phyloP scores from a whole-genome alignment of 2,888 invertebrate genomes.

The Mayetiola destructor region DNA sequence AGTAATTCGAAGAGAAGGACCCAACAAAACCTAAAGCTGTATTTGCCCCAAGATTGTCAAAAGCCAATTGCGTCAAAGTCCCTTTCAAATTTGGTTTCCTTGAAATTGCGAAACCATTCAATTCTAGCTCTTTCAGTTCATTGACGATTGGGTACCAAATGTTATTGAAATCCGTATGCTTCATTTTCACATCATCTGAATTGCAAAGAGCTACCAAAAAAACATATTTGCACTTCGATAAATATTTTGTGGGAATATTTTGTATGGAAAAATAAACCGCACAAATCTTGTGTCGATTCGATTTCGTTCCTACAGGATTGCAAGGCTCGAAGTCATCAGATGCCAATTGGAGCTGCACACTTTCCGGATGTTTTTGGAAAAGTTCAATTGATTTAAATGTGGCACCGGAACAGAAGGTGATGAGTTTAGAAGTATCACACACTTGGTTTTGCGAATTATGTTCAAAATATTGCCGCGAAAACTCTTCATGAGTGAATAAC shows the following conservation, averaged over 20 bases:
- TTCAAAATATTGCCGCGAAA: not conserved
- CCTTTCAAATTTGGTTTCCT: slow-evolving; percentile 14
- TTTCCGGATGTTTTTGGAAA: not conserved
- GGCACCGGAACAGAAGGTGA: not conserved
- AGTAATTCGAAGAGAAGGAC: slow-evolving; percentile 19
- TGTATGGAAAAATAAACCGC: not conserved
- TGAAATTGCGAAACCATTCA: not conserved
- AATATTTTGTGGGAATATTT: not conserved
- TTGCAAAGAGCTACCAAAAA: not conserved
- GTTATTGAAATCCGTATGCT: slow-evolving; percentile 4
- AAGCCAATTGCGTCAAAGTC: slow-evolving; percentile 16
- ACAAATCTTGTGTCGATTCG: not conserved
- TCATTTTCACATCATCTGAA: not conserved
- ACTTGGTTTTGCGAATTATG: not conserved
- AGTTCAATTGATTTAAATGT: not conserved
- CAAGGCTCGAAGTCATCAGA: not conserved
- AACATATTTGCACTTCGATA: not conserved
- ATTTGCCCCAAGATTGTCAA: slow-evolving; percentile 18
- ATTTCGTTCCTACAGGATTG: not conserved
- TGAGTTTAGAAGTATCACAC: too few relatives aligned
- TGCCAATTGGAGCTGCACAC: not conserved
- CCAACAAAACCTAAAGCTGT: slow-evolving; percentile 18
- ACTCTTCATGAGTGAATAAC: not conserved
- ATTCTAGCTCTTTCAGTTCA: not conserved
- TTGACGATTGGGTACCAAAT: not conserved